Conservation (phyloP, 2,113 vertebrate genomes). For the Thryonomys swinderianus region DNA sequence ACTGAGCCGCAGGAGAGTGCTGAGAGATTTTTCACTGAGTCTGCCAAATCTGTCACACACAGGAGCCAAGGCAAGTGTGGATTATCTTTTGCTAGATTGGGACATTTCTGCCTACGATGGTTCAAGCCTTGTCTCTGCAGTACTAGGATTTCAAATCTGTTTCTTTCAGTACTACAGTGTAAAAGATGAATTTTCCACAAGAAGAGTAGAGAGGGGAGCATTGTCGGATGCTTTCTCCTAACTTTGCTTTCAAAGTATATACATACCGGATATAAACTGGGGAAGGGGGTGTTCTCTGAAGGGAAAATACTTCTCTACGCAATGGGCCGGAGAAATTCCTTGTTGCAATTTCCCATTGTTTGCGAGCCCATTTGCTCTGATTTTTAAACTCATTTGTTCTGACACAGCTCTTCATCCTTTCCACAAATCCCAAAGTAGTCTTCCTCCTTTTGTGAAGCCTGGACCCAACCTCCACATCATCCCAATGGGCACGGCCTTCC, state of each 20-base stretch:
- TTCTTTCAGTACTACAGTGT: background rate
- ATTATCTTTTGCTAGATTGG: background rate
- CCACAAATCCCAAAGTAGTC: background rate
- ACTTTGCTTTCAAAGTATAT: background rate
- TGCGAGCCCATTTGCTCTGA: background rate
- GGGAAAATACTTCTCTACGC: background rate
- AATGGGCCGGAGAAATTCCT: background rate
- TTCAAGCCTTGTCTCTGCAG: background rate
- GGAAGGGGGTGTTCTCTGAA: background rate
- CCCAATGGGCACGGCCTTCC: background rate
- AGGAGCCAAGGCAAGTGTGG: background rate
- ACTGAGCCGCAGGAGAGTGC: background rate
- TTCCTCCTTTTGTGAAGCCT: background rate
- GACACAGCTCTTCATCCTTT: background rate
- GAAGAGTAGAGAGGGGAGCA: background rate
- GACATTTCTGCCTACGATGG: background rate
- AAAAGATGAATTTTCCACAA: background rate
- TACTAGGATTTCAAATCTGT: background rate
- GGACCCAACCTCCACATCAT: background rate
- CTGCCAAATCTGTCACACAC: background rate
- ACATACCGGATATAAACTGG: background rate
- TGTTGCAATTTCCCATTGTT: background rate
- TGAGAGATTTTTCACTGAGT: background rate
- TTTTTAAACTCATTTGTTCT: constrained; percentile 8
- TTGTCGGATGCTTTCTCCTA: background rate